Evolutionary conservation across 2,888 invertebrate genomes (phyloP).

Genomic region (Conchocele bisecta): DNA sequence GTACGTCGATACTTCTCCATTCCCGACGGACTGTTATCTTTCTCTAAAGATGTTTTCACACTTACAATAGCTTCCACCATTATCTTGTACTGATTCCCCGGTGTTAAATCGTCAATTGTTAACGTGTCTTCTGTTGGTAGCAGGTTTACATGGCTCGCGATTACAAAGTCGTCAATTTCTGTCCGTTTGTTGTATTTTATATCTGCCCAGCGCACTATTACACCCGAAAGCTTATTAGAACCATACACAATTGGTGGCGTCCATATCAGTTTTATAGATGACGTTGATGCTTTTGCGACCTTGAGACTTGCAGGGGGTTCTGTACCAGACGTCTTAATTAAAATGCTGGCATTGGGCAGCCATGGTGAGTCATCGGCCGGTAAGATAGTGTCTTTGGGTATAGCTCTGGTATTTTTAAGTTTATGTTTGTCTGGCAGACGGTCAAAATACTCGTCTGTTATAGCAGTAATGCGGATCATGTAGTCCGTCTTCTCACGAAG

Average conservation of each 20-base stretch:
- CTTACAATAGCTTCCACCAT: conserved; percentile 82
- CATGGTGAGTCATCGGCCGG: conserved; percentile 79
- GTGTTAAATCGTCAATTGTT: conserved; percentile 75
- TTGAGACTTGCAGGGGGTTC: conserved; percentile 77
- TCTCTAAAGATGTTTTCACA: conserved; percentile 80
- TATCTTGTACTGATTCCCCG: conserved; percentile 81
- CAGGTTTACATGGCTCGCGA: conserved; percentile 77
- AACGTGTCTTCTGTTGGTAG: conserved; percentile 75
- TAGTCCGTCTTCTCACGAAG: conserved; percentile 81
- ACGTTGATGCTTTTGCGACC: conserved; percentile 70
- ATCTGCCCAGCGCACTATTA: conserved; percentile 81
- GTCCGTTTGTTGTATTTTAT: conserved; percentile 65
- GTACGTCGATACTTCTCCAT: conserved; percentile 78
- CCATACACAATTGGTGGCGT: conserved; percentile 81
- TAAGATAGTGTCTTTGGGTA: conserved; percentile 74
- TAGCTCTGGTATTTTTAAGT: conserved; percentile 68
- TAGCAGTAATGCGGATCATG: conserved; percentile 79
- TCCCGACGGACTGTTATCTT: conserved; percentile 67
- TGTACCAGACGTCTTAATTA: conserved; percentile 81
- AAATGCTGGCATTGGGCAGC: conserved; percentile 79
- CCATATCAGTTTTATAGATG: conserved; percentile 79
- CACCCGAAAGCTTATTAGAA: conserved; percentile 79
- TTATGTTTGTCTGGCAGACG: conserved; percentile 78
- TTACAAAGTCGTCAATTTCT: conserved; percentile 72
- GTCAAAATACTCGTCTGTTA: conserved; percentile 82